phyloP scores from a whole-genome alignment of 2,113 vertebrate genomes.

The Sphyrna mokarran region DNA sequence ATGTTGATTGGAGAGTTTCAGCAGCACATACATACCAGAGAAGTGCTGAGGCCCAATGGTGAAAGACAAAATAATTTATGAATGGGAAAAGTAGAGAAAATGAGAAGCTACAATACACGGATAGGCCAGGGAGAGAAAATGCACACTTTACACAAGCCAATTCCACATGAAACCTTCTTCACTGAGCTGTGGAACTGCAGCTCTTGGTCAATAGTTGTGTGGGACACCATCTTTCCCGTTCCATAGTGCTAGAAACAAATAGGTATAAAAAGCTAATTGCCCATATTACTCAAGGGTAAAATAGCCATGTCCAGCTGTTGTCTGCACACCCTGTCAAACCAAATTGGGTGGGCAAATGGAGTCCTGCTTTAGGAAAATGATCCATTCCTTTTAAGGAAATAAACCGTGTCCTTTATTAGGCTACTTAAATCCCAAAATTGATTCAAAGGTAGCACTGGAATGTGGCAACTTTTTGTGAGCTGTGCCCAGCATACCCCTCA shows the following conservation, averaged over 20 bases:
- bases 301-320: background rate
- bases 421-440: background rate
- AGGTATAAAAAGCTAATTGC: background rate
- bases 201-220: background rate
- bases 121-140: background rate
- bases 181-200: background rate
- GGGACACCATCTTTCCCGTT: background rate
- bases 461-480: no score
- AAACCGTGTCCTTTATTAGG: background rate
- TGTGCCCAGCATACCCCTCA: no score
- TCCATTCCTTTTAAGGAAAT: background rate
- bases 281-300: background rate
- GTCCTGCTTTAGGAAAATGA: background rate
- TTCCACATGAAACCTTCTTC: background rate
- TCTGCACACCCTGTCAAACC: background rate
- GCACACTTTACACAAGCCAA: background rate
- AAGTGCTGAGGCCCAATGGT: background rate
- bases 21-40: background rate
- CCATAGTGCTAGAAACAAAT: background rate
- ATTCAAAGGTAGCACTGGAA: no score
- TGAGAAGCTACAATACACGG: background rate
- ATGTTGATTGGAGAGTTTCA: background rate
- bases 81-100: background rate
- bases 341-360: background rate
- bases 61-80: background rate